A percentile compares a stretch with the other conserved stretches of the same genome.
Evolutionary conservation across 2,113 vertebrate species (phyloP).

Genomic region (Nothocercus julius): DNA sequence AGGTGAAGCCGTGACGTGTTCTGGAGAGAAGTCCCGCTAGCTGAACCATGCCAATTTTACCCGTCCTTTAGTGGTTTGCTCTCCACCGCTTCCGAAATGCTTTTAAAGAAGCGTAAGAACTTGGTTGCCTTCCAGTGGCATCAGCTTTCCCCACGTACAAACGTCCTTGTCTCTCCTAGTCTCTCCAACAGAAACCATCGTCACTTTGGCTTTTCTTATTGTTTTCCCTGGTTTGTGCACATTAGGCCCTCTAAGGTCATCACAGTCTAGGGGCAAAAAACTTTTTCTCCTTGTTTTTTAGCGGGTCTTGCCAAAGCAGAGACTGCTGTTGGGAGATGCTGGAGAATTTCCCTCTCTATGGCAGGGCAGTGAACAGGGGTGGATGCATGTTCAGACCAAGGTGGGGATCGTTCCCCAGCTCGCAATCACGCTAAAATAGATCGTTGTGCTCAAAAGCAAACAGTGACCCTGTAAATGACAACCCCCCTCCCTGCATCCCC

Average conservation of each 20-base stretch:
- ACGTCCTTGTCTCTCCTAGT: neutral
- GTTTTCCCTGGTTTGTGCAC: neutral
- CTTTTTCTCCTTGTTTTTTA: neutral
- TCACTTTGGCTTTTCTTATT: neutral
- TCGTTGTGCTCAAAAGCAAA: slow-evolving; percentile 48
- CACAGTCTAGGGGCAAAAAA: neutral
- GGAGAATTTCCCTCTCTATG: neutral
- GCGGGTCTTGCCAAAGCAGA: neutral
- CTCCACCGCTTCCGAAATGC: neutral
- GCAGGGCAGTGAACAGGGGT: neutral
- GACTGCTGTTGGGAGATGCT: neutral
- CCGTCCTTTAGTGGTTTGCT: neutral
- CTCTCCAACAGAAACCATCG: neutral
- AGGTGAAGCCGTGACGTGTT: neutral
- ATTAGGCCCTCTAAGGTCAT: neutral
- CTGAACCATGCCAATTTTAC: neutral
- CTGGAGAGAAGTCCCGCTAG: neutral
- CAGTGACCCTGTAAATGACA: slow-evolving; percentile 68
- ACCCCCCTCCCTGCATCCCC: neutral
- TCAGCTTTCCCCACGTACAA: neutral
- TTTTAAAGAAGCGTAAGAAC: neutral
- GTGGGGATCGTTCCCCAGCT: neutral
- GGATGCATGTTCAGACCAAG: neutral
- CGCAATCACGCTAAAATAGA: neutral
- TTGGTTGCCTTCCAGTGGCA: neutral